These are phyloP conservation scores for Hypselothyrea guttata DNA, from an alignment of 2,888 invertebrate species.

Conservation along the genomic window DNA sequence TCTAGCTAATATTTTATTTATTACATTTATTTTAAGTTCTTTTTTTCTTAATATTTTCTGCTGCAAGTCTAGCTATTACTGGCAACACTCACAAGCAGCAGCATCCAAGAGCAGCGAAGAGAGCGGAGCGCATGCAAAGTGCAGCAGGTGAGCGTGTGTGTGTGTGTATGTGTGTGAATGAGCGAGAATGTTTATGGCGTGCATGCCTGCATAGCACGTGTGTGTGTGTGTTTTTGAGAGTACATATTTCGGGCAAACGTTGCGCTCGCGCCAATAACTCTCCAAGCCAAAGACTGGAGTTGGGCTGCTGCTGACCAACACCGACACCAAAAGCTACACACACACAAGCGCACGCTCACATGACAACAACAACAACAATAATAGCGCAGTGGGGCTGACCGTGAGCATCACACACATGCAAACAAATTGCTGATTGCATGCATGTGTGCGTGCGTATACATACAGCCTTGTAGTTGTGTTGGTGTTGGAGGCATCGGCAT, in stretches of 20 bases:
- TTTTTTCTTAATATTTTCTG: no score
- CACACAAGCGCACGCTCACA: conserved; percentile 55
- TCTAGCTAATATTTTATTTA: no score
- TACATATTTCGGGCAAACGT: conserved; percentile 57
- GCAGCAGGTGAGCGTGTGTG: conserved; percentile 64
- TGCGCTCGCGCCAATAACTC: conserved; percentile 55
- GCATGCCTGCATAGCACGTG: no score
- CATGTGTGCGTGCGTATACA: conserved; percentile 4
- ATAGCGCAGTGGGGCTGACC: conserved; percentile 60
- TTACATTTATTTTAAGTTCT: no score
- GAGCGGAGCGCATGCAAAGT: conserved; percentile 64
- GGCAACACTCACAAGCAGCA: conserved; percentile 11
- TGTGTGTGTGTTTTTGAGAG: conserved; percentile 36
- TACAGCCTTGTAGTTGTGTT: conserved; percentile 26
- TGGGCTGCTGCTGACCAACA: conserved; percentile 50
- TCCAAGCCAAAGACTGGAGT: conserved; percentile 50
- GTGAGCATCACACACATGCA: conserved; percentile 46
- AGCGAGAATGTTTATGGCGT: conserved; percentile 7
- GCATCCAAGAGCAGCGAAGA: conserved; percentile 50
- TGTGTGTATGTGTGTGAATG: conserved; percentile 14
- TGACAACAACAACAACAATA: conserved; percentile 47
- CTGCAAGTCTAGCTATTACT: no score
- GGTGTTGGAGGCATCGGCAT: conserved; percentile 58
- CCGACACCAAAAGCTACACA: conserved; percentile 56
- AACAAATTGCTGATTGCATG: neutral